Conservation (phyloP, 2,888 invertebrate species). For the Phortica okadai region DNA sequence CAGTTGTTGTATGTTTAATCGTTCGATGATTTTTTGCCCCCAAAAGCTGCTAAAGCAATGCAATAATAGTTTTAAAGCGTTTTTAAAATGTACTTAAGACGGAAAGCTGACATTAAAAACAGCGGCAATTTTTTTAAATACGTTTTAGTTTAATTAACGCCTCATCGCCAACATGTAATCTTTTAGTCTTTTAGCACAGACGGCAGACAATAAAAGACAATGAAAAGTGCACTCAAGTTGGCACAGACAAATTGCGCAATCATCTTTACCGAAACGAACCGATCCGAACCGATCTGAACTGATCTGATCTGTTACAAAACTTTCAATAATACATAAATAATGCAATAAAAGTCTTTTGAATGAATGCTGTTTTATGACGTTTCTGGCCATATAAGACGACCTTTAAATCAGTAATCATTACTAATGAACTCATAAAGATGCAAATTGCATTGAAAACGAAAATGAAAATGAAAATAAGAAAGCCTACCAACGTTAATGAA, state of each 20-base stretch:
- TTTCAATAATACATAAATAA: constrained; percentile 50
- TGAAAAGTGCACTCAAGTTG: background rate
- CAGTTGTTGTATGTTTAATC: no score
- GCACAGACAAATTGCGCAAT: background rate
- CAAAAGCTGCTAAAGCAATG: no score
- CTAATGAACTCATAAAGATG: constrained; percentile 37
- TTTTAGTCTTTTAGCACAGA: background rate
- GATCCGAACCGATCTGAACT: background rate
- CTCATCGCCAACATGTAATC: constrained; percentile 12
- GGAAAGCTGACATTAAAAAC: background rate
- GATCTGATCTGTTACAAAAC: constrained; percentile 9
- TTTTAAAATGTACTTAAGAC: no score
- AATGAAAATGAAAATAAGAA: constrained; percentile 4
- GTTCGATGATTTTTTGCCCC: no score
- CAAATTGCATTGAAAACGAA: constrained; percentile 18
- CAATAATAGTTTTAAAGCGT: no score
- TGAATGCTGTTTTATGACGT: constrained; percentile 29
- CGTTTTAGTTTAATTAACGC: constrained; percentile 35
- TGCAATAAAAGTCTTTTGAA: constrained; percentile 61
- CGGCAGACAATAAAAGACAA: background rate
- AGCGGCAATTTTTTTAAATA: constrained; percentile 16
- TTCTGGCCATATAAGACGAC: background rate
- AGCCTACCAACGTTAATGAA: background rate
- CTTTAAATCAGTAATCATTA: constrained; percentile 29
- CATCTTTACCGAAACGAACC: background rate